Evolutionary conservation across 1,140 invertebrate genomes (phyloP).

Genomic region (Mercenaria mercenaria): DNA sequence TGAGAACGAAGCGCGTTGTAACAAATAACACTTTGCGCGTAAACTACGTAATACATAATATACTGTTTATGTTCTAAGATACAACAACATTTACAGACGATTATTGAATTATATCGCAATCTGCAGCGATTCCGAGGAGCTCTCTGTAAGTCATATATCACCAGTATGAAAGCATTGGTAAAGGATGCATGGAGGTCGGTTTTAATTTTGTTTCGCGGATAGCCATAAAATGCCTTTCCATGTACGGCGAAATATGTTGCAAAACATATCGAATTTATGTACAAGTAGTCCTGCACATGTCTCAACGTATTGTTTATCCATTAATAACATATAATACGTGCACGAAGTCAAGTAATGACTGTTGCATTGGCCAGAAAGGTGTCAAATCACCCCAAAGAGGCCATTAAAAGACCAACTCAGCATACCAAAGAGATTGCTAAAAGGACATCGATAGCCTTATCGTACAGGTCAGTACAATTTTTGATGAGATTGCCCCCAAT

Average conservation of each 20-base stretch:
- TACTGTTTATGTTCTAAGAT: too few species aligned
- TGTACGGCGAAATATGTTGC: background rate
- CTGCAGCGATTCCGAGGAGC: too few species aligned
- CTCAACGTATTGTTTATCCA: background rate
- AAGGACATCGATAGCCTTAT: background rate
- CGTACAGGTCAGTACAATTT: background rate
- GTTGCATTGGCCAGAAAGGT: conserved; percentile 4
- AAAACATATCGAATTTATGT: background rate
- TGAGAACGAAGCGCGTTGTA: background rate
- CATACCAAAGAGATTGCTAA: background rate
- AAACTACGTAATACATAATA: too few species aligned
- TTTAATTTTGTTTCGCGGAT: background rate
- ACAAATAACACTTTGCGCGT: background rate
- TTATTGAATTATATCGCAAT: too few species aligned
- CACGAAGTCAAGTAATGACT: background rate
- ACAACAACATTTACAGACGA: too few species aligned
- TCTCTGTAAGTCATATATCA: too few species aligned
- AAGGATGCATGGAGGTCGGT: background rate
- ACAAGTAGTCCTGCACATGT: background rate
- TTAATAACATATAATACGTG: conserved; percentile 11
- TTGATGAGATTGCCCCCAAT: background rate
- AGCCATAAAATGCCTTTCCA: background rate
- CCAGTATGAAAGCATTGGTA: too few species aligned
- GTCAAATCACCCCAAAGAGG: conserved; percentile 17
- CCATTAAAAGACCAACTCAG: conserved; percentile 10